Evolutionary conservation across 2,797 vertebrate genomes (phyloP).

Genomic region (Poeciliopsis infans): DNA sequence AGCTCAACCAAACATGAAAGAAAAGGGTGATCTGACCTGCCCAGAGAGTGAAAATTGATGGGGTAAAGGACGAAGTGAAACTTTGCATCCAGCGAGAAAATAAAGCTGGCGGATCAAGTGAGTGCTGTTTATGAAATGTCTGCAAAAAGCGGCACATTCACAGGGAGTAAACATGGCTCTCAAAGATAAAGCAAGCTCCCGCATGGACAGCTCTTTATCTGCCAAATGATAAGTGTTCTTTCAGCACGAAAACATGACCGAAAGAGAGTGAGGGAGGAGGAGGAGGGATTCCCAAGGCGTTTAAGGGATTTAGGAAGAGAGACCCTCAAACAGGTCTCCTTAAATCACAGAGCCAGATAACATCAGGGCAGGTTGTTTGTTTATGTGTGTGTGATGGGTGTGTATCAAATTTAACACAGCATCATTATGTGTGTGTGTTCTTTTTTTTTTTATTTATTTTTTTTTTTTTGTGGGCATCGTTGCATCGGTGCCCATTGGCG

Average conservation of each 20-base stretch:
- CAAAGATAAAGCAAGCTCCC: constrained; percentile 73
- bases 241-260: constrained; percentile 69
- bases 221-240: constrained; percentile 76
- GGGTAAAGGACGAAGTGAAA: constrained; percentile 12
- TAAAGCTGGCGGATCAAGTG: constrained; percentile 45
- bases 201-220: constrained; percentile 76
- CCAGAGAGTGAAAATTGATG: constrained; percentile 44
- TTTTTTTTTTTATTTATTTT: background rate
- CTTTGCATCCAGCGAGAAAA: constrained; percentile 32
- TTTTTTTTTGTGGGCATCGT: constrained; percentile 39
- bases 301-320: constrained; percentile 78
- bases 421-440: constrained; percentile 47
- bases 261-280: constrained; percentile 56
- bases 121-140: constrained; percentile 53
- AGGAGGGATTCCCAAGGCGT: constrained; percentile 73
- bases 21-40: constrained; percentile 52
- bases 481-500: constrained; percentile 38
- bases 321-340: constrained; percentile 72
- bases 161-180: constrained; percentile 71
- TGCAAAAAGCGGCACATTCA: constrained; percentile 61
- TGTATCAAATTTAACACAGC: constrained; percentile 63
- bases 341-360: constrained; percentile 75
- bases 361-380: constrained; percentile 66
- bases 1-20: constrained; percentile 43
- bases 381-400: constrained; percentile 24